Evolutionary conservation across 2,888 invertebrate species (phyloP).

Genomic region (Xanthostigma xanthostigma): DNA sequence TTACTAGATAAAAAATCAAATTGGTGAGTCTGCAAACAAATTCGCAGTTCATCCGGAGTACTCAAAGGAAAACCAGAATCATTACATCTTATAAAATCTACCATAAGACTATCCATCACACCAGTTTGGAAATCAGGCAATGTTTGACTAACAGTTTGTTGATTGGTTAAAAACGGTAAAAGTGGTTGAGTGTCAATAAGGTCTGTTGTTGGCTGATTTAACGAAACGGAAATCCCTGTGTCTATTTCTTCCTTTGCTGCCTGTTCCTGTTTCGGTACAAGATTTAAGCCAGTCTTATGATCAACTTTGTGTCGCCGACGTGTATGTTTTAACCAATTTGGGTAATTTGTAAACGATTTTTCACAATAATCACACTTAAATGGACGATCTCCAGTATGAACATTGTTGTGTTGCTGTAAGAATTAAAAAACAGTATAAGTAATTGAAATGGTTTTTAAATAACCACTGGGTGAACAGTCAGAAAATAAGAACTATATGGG

Average conservation of each 20-base stretch:
- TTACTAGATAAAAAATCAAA: too few species aligned
- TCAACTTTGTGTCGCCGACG: slow-evolving; percentile 35
- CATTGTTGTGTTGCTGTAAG: slow-evolving; percentile 37
- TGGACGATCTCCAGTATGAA: slow-evolving; percentile 38
- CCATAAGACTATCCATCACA: too few species aligned
- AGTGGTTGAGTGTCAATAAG: too few species aligned
- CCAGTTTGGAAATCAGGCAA: too few species aligned
- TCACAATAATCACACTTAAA: slow-evolving; percentile 39
- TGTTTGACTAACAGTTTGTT: too few species aligned
- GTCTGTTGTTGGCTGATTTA: too few species aligned
- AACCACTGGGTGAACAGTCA: background rate
- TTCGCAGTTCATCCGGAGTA: too few species aligned
- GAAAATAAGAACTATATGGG: background rate
- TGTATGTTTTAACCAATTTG: slow-evolving; percentile 43
- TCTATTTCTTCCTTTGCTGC: background rate
- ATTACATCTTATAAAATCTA: too few species aligned
- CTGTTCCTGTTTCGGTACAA: slow-evolving; percentile 17
- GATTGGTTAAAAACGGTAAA: too few species aligned
- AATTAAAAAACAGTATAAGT: slow-evolving; percentile 7
- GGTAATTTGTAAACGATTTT: slow-evolving; percentile 37
- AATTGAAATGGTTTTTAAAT: slow-evolving; percentile 9
- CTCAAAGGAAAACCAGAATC: too few species aligned
- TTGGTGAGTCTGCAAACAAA: too few species aligned
- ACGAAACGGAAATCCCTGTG: too few species aligned
- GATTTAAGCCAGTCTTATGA: slow-evolving; percentile 23